Evolutionary conservation across 2,797 vertebrate species (phyloP), one percentile per base, ranked within the genome.

Genomic region (Enteromius paludinosus): DNA sequence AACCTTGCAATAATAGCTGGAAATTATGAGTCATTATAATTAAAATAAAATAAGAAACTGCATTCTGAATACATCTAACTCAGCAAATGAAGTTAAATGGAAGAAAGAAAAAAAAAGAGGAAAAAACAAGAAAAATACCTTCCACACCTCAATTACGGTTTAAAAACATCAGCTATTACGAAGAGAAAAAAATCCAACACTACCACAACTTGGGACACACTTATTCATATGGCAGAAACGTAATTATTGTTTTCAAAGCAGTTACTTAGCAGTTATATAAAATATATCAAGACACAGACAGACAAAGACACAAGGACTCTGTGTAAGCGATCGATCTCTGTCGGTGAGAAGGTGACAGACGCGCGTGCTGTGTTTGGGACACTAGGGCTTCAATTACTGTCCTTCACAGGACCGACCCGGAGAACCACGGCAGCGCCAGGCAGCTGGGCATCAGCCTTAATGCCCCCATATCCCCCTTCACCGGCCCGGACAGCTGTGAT

Each of bases 401-500:
- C 66, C 62, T 68, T 74, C 61, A 78, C 30, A 72, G 59, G 15
- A 64, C 45, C 2, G 73, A 61, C 61, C 41, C 65, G n/a, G 10
- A 41, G 11, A 66, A 47, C 61, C 65, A 62, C 15, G n/a, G 12
- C 6, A 23, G 70, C 7, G 8, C 3, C 8, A 20, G 79, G 79
- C 82, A 81, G 78, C 71, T 45, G 35, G 76, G 69, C 71, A 75
- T 72, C 79, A 47, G 71, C 49, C 66, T 12, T 18, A 65, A 43
- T 52, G 78, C 84, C 85, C 25, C 54, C 54, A 69, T 66, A 68
- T 74, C 82, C 83, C 79, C 77, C 84, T 83, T 14, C 59, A 84
- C 87, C 41, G 6, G 56, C 59, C 86, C 15, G 90, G 94, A 95
- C 95, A 96, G 92, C 90, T 87, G 96, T 97, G 96, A 97, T 96